Base-by-base conservation (phyloP, 2,797 vertebrate species). In the Tragopan temminckii region DNA sequence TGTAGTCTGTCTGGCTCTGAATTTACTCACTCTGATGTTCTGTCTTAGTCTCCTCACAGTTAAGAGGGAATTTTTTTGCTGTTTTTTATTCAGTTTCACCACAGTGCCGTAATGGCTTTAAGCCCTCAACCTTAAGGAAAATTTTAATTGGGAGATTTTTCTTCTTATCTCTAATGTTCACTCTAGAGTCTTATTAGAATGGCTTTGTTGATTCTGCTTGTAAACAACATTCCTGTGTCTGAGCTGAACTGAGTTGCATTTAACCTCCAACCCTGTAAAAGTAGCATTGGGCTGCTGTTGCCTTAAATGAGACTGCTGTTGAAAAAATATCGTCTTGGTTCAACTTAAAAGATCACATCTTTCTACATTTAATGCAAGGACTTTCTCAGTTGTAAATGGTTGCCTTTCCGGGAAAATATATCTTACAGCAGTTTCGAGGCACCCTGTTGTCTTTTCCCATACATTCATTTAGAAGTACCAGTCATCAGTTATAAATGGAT, bases 111-210 rank as follows among this genome's bases (percentile, higher is more conserved):
- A 77, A 70, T 88, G 66, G 68, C 90, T 95, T 95, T 95, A 96
- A 95, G 75, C 83, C 77, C 31, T 93, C 92, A 93, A 96, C 88
- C 89, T 96, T 97, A 80, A 82, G 74, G 69, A 85, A 94, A 96
- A 83, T 38, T 96, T 96, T 97, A 97, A 97, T 96, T 97, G 91
- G 89, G 93, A 96, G 55, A 94, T 96, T 96, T 97, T 96, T 96
- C 95, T 96, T 96, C 93, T 96, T 88, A 69, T 78, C 86, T 80
- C 59, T 95, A 94, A 93, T 95, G 97, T 95, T 89, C 67, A 91
- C 94, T 93, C 97, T 75, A 69, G 96, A 93, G 91, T 88, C 92
- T 96, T 97, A 94, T 96, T 97, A 97, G 89, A 84, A 80, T 92
- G 82, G 72, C 87, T 93, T 93, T 95, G 79, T 71, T 97, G 94